Base-by-base conservation (phyloP, 2,113 vertebrate genomes). In the Protobothrops mucrosquamatus region DNA sequence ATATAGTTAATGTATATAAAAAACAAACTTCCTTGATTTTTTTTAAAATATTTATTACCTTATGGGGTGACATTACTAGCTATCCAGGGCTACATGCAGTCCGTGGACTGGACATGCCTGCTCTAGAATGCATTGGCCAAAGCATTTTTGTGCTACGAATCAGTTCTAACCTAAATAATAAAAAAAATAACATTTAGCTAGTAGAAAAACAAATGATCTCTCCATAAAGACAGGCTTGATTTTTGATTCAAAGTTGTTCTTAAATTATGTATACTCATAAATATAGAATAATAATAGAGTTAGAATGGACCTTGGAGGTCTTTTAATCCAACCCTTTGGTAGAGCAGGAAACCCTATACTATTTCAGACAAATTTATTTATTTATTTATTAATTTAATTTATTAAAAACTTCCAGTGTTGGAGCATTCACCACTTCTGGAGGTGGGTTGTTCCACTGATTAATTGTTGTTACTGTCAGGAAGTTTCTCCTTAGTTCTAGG, bases 361-460 rank as follows among this genome's bases (percentile, higher is more conserved):
- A 64, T 12, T 64, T n/a, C 11, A 64, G 29, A 64, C 3, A 64
- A 64, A n/a, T n/a, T n/a, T n/a, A n/a, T n/a, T n/a, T n/a, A n/a
- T n/a, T n/a, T n/a, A n/a, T n/a, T n/a, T n/a, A n/a, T n/a, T n/a
- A n/a, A n/a, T n/a, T n/a, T n/a, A n/a, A n/a, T n/a, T n/a, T n/a
- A n/a, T n/a, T n/a, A n/a, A n/a, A n/a, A 64, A 1, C 61, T 0
- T 26, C 59, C 24, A 61, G 59, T 61, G 26, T 11, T 2, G 26
- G 3, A 61, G 24, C 59, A 4, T 0, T 1, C 26, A 64, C 61
- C 5, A 14, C 4, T 14, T 14, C 11, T 64, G 26, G 4, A n/a
- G 26, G 26, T 11, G n/a, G 14, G 11, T 4, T 4, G 0, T n/a
- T 64, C 61, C 11, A 64, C 10, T 0, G 4, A 0, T 14, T 64